Evolutionary conservation across 2,113 vertebrate species (phyloP), one percentile per base, ranked within the genome.

Genomic region (Hippocampus comes): DNA sequence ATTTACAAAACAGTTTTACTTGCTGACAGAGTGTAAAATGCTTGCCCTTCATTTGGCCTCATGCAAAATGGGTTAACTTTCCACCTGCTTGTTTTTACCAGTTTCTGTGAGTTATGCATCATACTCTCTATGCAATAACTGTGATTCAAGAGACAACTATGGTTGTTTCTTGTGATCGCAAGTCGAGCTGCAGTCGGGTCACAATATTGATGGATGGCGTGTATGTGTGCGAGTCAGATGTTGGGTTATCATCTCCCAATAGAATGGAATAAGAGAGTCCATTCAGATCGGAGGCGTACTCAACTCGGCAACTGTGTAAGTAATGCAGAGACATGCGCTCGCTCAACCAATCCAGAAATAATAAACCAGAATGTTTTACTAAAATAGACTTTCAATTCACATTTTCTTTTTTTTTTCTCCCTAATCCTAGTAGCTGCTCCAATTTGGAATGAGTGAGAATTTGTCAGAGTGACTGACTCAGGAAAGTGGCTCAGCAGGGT

Each of bases 231-330:
- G 14, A 46, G 43, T 46, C 43, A 46, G 43, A 17, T 59, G 11
- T 25, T 59, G 12, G 56, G 10, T 14, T 25, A 5, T 59, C 9
- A 27, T 25, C n/a, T 42, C 12, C 27, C 55, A 61, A 57, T 64
- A 23, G 76, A 70, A 81, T 51, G 63, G 51, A 75, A 68, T 69
- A 21, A 73, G 14, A 68, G 51, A 68, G 51, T 77, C 43, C 49
- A 27, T 57, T 48, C 43, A 72, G 18, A 71, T 15, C 55, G 56
- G 70, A 61, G 49, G 38, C 63, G 70, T 68, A 77, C 71, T 75
- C 21, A 71, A 17, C 69, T 56, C 38, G 20, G 60, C 49, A 73
- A 72, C 53, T 53, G 67, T 82, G 72, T 76, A 72, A 63, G 72
- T 61, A 55, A 71, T 43, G 25, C 12, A 49, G 43, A 63, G 48